Conservation (phyloP, 2,113 vertebrate species). For the Sapajus apella region DNA sequence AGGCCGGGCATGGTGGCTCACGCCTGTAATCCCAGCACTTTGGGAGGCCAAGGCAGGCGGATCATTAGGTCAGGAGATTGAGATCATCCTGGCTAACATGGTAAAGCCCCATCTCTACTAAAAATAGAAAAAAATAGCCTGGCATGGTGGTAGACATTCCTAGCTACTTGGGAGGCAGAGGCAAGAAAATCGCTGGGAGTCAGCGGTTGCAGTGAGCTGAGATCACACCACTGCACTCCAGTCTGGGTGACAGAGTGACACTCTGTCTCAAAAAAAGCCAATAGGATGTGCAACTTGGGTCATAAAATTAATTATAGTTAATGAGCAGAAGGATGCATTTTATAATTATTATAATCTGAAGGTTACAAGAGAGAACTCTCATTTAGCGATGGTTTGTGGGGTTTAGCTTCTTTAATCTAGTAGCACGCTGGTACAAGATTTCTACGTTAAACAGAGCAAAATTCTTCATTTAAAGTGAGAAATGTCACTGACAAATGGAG, state of each 20-base stretch:
- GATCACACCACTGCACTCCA: too few relatives aligned
- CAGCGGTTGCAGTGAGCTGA: too few relatives aligned
- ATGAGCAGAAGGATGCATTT: slow-evolving; percentile 5
- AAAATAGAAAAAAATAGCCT: too few relatives aligned
- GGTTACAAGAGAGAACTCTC: background rate
- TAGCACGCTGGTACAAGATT: background rate
- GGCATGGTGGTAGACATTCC: too few relatives aligned
- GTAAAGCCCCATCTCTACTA: too few relatives aligned
- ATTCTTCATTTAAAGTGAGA: background rate
- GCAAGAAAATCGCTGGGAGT: too few relatives aligned
- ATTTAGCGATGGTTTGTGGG: background rate
- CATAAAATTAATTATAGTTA: background rate
- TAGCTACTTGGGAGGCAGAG: too few relatives aligned
- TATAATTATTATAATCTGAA: background rate
- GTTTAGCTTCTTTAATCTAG: background rate
- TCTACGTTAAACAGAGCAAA: background rate
- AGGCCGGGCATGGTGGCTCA: background rate
- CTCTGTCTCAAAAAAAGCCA: background rate
- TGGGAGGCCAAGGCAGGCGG: too few relatives aligned
- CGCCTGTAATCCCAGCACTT: too few relatives aligned
- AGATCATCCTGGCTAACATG: too few relatives aligned
- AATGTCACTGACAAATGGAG: background rate
- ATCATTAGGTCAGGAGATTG: too few relatives aligned
- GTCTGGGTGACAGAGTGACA: too few relatives aligned
- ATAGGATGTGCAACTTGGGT: background rate